A percentile compares a stretch with the other conserved stretches of the same genome.
phyloP scores from a whole-genome alignment of 2,113 vertebrate species.

The Microtus montanus region DNA sequence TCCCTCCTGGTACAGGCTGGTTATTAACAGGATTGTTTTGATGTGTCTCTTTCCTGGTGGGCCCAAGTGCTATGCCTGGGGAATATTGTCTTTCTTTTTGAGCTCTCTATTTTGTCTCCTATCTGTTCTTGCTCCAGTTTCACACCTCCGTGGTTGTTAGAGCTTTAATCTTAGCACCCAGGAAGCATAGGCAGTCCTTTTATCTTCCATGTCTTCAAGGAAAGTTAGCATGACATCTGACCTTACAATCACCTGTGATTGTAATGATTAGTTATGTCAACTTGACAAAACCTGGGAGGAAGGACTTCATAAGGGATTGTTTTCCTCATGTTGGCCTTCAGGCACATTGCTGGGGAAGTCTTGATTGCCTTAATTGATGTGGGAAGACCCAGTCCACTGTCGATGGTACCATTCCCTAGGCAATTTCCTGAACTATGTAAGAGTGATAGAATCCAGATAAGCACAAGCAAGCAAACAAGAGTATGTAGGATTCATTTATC shows the following conservation, averaged over 20 bases:
- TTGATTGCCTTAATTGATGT: neutral
- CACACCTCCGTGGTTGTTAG: rapidly evolving
- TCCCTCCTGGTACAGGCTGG: rapidly evolving
- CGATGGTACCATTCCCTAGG: neutral
- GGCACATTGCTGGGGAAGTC: too few species aligned
- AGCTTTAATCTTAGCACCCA: neutral
- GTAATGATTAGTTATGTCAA: neutral
- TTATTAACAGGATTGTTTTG: too few species aligned
- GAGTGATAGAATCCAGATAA: neutral
- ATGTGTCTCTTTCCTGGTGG: neutral
- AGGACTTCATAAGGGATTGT: too few species aligned
- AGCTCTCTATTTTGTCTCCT: neutral
- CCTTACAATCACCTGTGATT: neutral
- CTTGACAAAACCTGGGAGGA: neutral
- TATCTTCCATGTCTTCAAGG: neutral
- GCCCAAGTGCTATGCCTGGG: neutral
- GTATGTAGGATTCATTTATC: too few species aligned
- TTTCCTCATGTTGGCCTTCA: too few species aligned
- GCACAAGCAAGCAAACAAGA: too few species aligned
- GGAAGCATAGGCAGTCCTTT: neutral
- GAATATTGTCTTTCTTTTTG: neutral
- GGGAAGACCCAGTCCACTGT: neutral
- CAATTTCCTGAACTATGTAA: too few species aligned
- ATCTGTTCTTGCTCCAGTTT: neutral
- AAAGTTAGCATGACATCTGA: neutral